Percentiles rank a stretch among this genome's conserved stretches.
Evolutionary conservation across 2,888 invertebrate genomes (phyloP).

Genomic region (Muscina levida): DNA sequence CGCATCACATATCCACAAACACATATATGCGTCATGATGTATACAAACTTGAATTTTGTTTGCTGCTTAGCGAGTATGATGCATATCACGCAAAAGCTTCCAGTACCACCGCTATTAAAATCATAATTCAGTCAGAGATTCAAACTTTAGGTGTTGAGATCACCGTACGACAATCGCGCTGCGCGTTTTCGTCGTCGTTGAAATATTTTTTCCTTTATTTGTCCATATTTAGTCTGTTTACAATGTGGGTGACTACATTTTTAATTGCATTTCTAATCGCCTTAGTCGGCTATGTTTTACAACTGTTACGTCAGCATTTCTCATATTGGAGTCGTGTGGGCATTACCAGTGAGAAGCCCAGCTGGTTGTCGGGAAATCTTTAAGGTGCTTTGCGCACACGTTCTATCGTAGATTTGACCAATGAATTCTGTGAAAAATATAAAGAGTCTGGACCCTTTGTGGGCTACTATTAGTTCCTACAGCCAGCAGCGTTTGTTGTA

Average conservation of each 20-base stretch:
- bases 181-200: no score
- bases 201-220: no score
- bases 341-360: slow-evolving; percentile 53
- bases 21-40: no score
- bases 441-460: slow-evolving; percentile 67
- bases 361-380: slow-evolving; percentile 50
- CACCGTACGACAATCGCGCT: no score
- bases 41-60: no score
- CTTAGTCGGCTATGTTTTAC: slow-evolving; percentile 24
- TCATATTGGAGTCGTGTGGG: slow-evolving; percentile 59
- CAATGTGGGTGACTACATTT: background rate
- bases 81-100: no score
- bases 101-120: no score
- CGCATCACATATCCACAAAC: no score
- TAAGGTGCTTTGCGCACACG: slow-evolving; percentile 64
- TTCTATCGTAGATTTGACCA: slow-evolving; percentile 66
- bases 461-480: slow-evolving; percentile 74
- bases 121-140: no score
- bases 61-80: no score
- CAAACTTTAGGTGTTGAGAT: no score
- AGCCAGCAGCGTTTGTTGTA: slow-evolving; percentile 70
- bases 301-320: slow-evolving; percentile 28
- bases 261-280: slow-evolving; percentile 12
- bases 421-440: slow-evolving; percentile 56
- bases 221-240: no score